phyloP scores from a whole-genome alignment of 1,140 invertebrate species.

The roundworm (Caenorhabditis elegans) region DNA sequence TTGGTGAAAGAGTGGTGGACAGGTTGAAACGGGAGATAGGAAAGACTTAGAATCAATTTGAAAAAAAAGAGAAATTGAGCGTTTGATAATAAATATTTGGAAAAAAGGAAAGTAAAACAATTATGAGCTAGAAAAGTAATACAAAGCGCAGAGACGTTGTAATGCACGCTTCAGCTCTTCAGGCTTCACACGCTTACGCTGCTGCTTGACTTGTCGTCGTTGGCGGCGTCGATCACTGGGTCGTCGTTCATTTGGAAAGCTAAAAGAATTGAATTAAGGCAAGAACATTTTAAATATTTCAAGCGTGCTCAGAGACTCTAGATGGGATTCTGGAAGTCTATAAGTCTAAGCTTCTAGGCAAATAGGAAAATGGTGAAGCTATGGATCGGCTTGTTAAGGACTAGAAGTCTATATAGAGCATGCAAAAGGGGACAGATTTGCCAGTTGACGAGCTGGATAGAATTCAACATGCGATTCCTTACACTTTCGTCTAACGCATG shows the following conservation, averaged over 20 bases:
- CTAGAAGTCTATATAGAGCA: background rate
- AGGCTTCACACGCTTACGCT: conserved; percentile 9
- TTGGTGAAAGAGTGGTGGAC: background rate
- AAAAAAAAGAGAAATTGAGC: too few species aligned
- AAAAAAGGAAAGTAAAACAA: too few species aligned
- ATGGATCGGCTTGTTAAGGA: too few species aligned
- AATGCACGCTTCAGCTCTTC: conserved; percentile 15
- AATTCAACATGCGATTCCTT: background rate
- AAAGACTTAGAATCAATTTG: too few species aligned
- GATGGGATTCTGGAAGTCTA: too few species aligned
- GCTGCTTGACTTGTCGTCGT: conserved; percentile 29
- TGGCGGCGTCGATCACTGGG: conserved; percentile 25
- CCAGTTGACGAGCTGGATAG: too few species aligned
- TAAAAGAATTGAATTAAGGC: background rate
- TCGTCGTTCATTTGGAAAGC: conserved; percentile 32
- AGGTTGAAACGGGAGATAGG: background rate
- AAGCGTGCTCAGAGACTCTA: too few species aligned
- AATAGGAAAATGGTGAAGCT: too few species aligned
- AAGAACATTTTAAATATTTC: too few species aligned
- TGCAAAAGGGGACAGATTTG: background rate
- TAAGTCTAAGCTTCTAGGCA: too few species aligned
- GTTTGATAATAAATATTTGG: background rate
- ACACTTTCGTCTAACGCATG: conserved; percentile 42
- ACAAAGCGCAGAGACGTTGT: conserved; percentile 3
- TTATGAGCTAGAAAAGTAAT: conserved; percentile 20